A percentile compares a stretch with the other conserved stretches of the same genome.
Conservation (phyloP, 2,797 vertebrate species). For the Sebastes flavidus region DNA sequence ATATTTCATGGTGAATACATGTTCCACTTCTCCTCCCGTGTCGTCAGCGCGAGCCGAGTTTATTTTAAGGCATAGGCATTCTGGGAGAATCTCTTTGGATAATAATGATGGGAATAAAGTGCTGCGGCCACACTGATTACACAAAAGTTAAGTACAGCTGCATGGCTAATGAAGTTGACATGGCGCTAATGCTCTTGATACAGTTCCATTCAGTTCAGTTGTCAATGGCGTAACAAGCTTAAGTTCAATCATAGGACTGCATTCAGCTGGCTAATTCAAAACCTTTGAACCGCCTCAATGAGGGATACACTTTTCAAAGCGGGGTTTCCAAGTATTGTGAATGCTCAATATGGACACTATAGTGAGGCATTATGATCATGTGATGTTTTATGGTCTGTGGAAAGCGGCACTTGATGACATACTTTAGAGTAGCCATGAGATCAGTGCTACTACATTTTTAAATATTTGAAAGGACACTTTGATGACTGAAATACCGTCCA, state of each 20-base stretch:
- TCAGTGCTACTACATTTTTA: background rate
- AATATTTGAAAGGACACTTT: background rate
- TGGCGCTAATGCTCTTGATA: conserved; percentile 50
- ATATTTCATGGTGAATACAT: conserved; percentile 51
- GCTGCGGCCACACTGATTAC: conserved; percentile 50
- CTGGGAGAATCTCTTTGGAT: conserved; percentile 34
- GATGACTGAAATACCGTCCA: background rate
- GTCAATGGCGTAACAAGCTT: conserved; percentile 50
- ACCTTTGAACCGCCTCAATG: background rate
- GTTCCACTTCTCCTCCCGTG: conserved; percentile 11
- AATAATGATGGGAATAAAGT: conserved; percentile 46
- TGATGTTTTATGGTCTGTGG: background rate
- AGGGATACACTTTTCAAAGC: background rate
- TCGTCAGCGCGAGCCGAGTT: conserved; percentile 9
- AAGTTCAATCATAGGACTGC: conserved; percentile 31
- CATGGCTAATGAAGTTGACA: conserved; percentile 69
- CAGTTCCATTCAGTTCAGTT: conserved; percentile 37
- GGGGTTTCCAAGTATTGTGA: background rate
- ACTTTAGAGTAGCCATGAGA: conserved; percentile 2
- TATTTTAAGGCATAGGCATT: conserved; percentile 43
- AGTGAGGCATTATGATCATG: background rate
- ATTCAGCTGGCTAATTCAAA: conserved; percentile 19
- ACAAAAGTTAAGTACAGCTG: conserved; percentile 56
- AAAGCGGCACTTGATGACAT: conserved; percentile 8
- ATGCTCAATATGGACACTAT: background rate